Conservation (phyloP, 1,140 invertebrate genomes). For the Diuraphis noxia region DNA sequence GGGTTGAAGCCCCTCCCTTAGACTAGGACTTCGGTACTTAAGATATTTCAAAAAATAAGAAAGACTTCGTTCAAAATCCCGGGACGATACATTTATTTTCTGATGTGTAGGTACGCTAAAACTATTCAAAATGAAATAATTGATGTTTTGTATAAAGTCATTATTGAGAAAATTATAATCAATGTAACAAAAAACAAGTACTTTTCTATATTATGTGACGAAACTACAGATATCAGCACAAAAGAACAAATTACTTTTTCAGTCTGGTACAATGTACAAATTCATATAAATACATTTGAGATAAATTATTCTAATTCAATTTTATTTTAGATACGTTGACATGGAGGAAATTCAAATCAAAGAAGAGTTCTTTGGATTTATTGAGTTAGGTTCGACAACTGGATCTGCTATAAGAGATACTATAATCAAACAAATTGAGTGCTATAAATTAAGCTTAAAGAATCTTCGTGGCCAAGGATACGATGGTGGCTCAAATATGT, state of each 20-base stretch:
- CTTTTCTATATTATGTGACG: background rate
- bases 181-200: background rate
- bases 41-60: too few species aligned
- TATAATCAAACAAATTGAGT: background rate
- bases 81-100: too few species aligned
- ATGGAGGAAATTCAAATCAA: background rate
- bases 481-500: background rate
- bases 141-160: background rate
- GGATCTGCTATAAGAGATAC: background rate
- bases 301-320: background rate
- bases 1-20: too few species aligned
- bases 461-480: background rate
- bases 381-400: background rate
- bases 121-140: slow-evolving; percentile 3
- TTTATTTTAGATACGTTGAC: background rate
- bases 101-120: too few species aligned
- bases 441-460: background rate
- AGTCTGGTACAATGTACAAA: background rate
- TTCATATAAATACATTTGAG: too few species aligned
- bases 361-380: background rate
- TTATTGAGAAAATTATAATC: background rate
- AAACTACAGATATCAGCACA: background rate
- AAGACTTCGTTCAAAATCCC: too few species aligned
- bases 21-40: too few species aligned
- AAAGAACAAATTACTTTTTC: background rate